A percentile compares a stretch with the other conserved stretches of the same genome.
Evolutionary conservation across 2,113 vertebrate genomes (phyloP).

Genomic region (Pachycephala philippinensis): DNA sequence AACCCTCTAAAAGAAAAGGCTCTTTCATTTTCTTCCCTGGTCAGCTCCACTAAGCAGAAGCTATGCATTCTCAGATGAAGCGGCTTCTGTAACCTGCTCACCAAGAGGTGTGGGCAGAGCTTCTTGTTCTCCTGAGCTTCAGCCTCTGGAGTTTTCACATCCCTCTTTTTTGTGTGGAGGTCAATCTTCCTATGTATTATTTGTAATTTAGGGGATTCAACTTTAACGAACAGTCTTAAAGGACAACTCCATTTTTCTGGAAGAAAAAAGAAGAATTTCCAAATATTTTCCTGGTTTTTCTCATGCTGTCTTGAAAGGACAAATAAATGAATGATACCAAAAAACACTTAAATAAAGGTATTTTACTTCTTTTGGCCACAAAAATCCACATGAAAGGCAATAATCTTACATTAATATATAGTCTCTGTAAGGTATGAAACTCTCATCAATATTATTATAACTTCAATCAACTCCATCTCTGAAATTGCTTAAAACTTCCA

Average conservation of each 20-base stretch:
- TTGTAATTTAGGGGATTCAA: slow-evolving; percentile 28
- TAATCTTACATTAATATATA: not conserved
- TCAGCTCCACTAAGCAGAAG: not conserved
- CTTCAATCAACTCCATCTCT: not conserved
- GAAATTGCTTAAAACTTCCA: not conserved
- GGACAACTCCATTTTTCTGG: slow-evolving; percentile 4
- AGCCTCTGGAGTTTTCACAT: not conserved
- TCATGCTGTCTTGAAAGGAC: not conserved
- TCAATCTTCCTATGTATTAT: slow-evolving; percentile 6
- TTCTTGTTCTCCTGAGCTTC: not conserved
- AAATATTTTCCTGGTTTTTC: not conserved
- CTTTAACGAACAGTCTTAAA: not conserved
- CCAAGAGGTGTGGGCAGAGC: not conserved
- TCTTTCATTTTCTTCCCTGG: not conserved
- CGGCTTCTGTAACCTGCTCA: not conserved
- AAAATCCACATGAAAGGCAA: not conserved
- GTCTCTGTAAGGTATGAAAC: not conserved
- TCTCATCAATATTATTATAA: not conserved
- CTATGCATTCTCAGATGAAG: not conserved
- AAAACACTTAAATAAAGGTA: not conserved
- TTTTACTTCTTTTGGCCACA: not conserved
- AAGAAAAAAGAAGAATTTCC: not conserved
- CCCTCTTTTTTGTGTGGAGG: not conserved
- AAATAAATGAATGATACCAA: not conserved
- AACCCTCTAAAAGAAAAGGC: not conserved